Percentiles rank a stretch among this genome's conserved stretches.
phyloP scores from a whole-genome alignment of 1,140 invertebrate species.

The Drosophila mojavensis region DNA sequence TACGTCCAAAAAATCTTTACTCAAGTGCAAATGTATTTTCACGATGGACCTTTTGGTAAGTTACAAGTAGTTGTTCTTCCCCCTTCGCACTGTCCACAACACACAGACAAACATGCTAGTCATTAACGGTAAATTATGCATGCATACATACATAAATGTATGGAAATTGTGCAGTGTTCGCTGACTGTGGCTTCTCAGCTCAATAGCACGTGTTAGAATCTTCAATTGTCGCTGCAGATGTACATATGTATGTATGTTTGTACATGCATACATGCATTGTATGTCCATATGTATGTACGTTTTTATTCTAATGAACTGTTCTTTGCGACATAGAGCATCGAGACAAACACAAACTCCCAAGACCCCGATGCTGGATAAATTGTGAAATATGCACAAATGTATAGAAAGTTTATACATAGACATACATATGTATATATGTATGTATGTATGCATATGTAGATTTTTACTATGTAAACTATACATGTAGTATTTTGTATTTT shows the following conservation, averaged over 20 bases:
- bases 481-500: too few species aligned
- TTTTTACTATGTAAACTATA: too few species aligned
- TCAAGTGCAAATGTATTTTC: conserved; percentile 72
- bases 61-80: background rate
- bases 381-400: too few species aligned
- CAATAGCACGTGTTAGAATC: conserved; percentile 58
- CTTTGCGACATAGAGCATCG: too few species aligned
- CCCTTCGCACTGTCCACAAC: background rate
- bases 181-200: conserved; percentile 1
- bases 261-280: background rate
- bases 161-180: background rate
- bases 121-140: conserved; percentile 55
- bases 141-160: background rate
- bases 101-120: conserved; percentile 25
- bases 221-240: conserved; percentile 26
- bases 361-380: too few species aligned
- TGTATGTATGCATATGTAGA: too few species aligned
- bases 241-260: too few species aligned
- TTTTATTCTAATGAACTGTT: too few species aligned
- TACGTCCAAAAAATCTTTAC: conserved; percentile 77
- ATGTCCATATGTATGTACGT: too few species aligned
- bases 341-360: too few species aligned
- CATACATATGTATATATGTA: background rate
- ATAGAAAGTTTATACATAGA: background rate
- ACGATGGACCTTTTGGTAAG: conserved; percentile 81